Evolutionary conservation across 2,888 invertebrate species (phyloP), one percentile per base, ranked within the genome.

Genomic region (Notodonta dromedarius): DNA sequence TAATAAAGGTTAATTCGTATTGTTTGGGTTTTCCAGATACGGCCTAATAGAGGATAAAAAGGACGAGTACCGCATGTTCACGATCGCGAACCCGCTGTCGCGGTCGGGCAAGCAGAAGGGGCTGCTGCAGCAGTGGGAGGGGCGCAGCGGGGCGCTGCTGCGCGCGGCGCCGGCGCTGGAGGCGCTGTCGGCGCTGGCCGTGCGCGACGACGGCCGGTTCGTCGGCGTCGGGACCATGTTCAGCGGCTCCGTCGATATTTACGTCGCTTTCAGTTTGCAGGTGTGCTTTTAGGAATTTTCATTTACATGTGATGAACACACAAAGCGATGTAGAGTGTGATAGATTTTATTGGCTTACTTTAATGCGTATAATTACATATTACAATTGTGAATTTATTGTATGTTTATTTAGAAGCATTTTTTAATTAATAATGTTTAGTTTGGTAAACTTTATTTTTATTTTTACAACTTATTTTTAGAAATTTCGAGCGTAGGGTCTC

Each of bases 141-240:
- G 79, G 0, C 87, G 91, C n/a, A 94, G 90, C 60, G 97, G 95
- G 35, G 80, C 84, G 39, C 87, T 97, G 11, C 89, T 91, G 32
- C 94, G 95, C 73, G 88, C 91, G 2, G 94, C 95, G 55, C 95
- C 61, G 98, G 24, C 24, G 24, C 24, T 24, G 24, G 24, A 98
- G 89, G 96, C 96, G 63, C 89, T 98, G 42, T 96, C 98, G 5
- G 97, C 98, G 14, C 92, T 98, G 69, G 97, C 98, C 0, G 97
- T 98, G 39, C 94, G 98, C 62, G 97, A 98, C 86, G 98, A 99
- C 92, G 99, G 99, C 0, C 94, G 97, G 64, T 99, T 97, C 90
- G 95, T 99, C 2, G 98, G 98, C 61, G 95, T 98, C 14, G 99
- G 99, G 9, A 98, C 98, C 51, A 98, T 99, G 97, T 97, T 97